phyloP scores from a whole-genome alignment of 2,797 vertebrate species.

The Rhynchonycteris naso region DNA sequence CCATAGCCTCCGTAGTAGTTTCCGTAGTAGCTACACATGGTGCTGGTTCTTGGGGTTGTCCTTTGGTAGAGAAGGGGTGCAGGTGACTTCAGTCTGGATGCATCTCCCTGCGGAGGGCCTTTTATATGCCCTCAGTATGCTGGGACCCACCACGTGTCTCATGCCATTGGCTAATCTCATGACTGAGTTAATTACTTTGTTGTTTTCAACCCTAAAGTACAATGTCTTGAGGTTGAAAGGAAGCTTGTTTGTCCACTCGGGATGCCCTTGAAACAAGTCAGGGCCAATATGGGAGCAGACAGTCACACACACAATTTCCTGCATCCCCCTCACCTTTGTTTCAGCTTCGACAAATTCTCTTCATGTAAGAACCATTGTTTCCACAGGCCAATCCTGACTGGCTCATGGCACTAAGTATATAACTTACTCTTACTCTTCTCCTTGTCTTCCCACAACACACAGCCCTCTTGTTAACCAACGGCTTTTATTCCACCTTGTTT shows the following conservation, averaged over 20 bases:
- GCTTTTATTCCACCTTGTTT: background rate
- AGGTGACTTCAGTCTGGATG: background rate
- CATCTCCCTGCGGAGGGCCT: background rate
- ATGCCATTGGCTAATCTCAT: background rate
- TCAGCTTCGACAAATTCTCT: background rate
- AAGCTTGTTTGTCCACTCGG: background rate
- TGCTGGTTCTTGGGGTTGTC: no score
- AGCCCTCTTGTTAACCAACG: background rate
- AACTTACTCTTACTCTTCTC: background rate
- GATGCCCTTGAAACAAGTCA: background rate
- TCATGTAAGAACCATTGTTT: background rate
- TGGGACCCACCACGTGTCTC: background rate
- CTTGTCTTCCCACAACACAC: background rate
- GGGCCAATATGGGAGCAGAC: background rate
- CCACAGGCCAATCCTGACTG: background rate
- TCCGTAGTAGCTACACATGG: no score
- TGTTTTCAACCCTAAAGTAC: background rate
- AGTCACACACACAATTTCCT: background rate
- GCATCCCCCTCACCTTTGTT: accelerated
- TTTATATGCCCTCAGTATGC: slow-evolving; percentile 32
- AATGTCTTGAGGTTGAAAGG: background rate
- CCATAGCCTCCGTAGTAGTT: no score
- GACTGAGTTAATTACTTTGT: slow-evolving; percentile 28
- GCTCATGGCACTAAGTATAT: background rate
- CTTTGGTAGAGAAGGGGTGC: no score